Evolutionary conservation across 2,888 invertebrate species (phyloP), one percentile per base, ranked within the genome.

Genomic region (Dascillus cervinus): DNA sequence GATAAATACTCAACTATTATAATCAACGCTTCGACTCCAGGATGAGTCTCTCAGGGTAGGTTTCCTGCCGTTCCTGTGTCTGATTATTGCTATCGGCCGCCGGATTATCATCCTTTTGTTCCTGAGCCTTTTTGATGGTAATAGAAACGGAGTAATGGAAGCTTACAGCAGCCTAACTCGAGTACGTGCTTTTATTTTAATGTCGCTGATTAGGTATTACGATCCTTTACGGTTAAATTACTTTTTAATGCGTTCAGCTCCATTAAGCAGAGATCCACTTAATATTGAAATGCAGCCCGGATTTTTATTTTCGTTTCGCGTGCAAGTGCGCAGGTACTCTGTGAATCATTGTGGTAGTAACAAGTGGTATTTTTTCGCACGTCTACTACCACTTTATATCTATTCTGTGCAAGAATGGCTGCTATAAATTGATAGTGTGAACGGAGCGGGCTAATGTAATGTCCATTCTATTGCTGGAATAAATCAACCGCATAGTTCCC

Each of bases 101-200:
- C 38, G 41, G 46, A 55, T 55, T 55, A 55, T 54, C 54, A 50
- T 51, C 49, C 55, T 55, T 57, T 56, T 58, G 55, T 55, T 57
- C 53, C 52, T 46, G 46, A 52, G 53, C 53, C 54, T 54, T 44
- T 44, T 36, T 40, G 39, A 42, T 42, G 39, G 50, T 53, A 56
- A 57, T 57, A 52, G 55, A 56, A 56, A 54, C n/a, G n/a, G 53
- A 50, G 50, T 53, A 54, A 55, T 54, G 52, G 52, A 41, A 45
- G 49, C 48, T 49, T 53, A 53, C 51, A 43, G 27, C 40, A 47
- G 43, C 33, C 26, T 31, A 32, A 27, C 37, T 32, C 23, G 36
- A 36, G 33, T 37, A 41, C 41, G 37, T 39, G 42, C 39, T 42
- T 42, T 42, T 37, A 39, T 39, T 42, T 39, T 39, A 31, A 32